Conservation (phyloP, 2,797 vertebrate genomes). For the Lateolabrax maculatus region DNA sequence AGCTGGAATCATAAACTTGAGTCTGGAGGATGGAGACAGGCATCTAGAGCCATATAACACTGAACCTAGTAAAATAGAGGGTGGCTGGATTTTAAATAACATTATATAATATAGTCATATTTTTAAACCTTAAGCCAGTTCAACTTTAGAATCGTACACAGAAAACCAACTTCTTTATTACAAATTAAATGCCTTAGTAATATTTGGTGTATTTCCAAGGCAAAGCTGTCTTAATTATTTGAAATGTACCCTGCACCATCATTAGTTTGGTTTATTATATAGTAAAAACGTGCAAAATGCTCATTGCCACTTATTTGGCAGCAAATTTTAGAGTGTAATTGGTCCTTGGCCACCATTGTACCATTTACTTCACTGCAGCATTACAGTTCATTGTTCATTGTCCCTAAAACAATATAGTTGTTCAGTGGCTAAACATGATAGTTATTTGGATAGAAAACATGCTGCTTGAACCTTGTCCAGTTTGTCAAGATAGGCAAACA, state of each 20-base stretch:
- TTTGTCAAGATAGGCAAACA: slow-evolving; percentile 66
- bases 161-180: slow-evolving; percentile 24
- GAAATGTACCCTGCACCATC: slow-evolving; percentile 25
- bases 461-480: slow-evolving; percentile 22
- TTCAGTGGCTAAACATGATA: slow-evolving; percentile 32
- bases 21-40: slow-evolving; percentile 59
- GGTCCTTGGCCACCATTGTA: background rate
- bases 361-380: slow-evolving; percentile 25
- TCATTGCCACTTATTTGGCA: slow-evolving; percentile 40
- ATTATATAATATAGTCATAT: slow-evolving; percentile 49
- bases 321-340: slow-evolving; percentile 35
- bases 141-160: slow-evolving; percentile 28
- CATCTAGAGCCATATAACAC: slow-evolving; percentile 59
- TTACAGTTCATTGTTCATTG: slow-evolving; percentile 46
- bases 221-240: slow-evolving; percentile 38
- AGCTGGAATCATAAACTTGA: slow-evolving; percentile 69
- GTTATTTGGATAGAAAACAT: slow-evolving; percentile 69
- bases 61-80: slow-evolving; percentile 58
- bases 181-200: slow-evolving; percentile 32
- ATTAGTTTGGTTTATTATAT: slow-evolving; percentile 44
- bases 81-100: slow-evolving; percentile 60
- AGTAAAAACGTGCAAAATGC: slow-evolving; percentile 40
- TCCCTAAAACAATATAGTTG: slow-evolving; percentile 47
- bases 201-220: slow-evolving; percentile 24
- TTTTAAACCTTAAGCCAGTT: slow-evolving; percentile 33